phyloP scores from a whole-genome alignment of 2,797 vertebrate genomes.

The Xiphorhynchus erythropygius region DNA sequence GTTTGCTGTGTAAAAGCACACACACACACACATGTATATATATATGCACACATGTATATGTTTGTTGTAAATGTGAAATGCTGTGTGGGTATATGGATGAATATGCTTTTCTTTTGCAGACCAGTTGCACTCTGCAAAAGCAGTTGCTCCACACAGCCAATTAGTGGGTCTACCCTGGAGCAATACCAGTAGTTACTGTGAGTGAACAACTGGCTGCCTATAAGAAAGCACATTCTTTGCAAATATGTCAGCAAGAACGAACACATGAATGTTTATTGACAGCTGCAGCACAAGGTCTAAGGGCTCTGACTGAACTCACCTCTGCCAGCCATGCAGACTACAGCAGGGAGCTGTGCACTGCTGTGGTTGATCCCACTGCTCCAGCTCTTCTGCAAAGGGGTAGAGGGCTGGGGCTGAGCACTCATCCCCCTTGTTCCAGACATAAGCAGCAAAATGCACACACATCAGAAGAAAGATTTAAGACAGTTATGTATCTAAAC shows the following conservation, averaged over 20 bases:
- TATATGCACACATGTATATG: not conserved
- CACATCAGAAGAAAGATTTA: not conserved
- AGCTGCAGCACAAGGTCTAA: not conserved
- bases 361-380: not conserved
- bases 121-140: not conserved
- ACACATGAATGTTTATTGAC: not conserved
- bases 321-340: not conserved
- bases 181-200: not conserved
- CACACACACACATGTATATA: accelerated
- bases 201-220: accelerated
- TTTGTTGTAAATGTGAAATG: not conserved
- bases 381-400: not conserved
- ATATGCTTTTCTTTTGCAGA: not conserved
- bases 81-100: not conserved
- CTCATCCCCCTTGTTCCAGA: not conserved
- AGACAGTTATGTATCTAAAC: not conserved
- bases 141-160: not conserved
- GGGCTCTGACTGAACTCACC: not conserved
- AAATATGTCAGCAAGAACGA: not conserved
- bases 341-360: accelerated
- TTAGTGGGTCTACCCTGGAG: not conserved
- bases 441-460: not conserved
- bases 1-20: not conserved
- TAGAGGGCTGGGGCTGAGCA: not conserved
- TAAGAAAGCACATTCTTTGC: not conserved